These are phyloP conservation scores for Capitulum mitella DNA, from an alignment of 2,888 invertebrate genomes.

Conservation along the genomic window DNA sequence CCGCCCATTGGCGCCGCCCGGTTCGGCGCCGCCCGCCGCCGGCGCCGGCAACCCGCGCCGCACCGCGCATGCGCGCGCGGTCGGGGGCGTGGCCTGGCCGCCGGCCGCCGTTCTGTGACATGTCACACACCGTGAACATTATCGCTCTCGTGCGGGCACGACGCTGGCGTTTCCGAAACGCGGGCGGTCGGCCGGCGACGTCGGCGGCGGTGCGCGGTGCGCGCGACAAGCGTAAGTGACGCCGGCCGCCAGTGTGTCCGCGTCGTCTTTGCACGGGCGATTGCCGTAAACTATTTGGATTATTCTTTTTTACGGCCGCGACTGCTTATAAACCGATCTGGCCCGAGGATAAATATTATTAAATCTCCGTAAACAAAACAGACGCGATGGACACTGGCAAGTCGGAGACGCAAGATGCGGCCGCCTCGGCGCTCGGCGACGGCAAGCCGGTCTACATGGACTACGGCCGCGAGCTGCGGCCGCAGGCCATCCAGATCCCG, in stretches of 20 bases:
- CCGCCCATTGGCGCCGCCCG: neutral
- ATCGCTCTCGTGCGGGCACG: neutral
- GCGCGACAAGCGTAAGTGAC: neutral
- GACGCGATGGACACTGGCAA: neutral
- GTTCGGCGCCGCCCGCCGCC: neutral
- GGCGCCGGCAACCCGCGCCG: neutral
- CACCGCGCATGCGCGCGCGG: neutral
- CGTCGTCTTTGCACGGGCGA: neutral
- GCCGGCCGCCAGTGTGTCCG: neutral
- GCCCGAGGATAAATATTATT: slow-evolving; percentile 18
- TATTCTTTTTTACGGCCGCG: slow-evolving; percentile 20
- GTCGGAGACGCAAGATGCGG: neutral
- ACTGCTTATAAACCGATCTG: slow-evolving; percentile 16
- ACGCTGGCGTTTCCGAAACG: neutral
- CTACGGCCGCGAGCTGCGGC: slow-evolving; percentile 16
- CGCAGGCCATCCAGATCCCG: slow-evolving; percentile 16
- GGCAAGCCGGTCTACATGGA: neutral
- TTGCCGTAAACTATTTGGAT: slow-evolving; percentile 23
- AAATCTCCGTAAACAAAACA: slow-evolving; percentile 22
- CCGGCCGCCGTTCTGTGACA: neutral
- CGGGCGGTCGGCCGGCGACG: neutral
- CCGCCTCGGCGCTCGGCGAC: neutral
- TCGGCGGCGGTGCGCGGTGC: neutral
- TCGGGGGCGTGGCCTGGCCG: slow-evolving; percentile 21
- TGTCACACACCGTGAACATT: slow-evolving; percentile 15